Evolutionary conservation across 2,797 vertebrate species (phyloP), one percentile per base, ranked within the genome.

Genomic region (Sebastes flavidus): DNA sequence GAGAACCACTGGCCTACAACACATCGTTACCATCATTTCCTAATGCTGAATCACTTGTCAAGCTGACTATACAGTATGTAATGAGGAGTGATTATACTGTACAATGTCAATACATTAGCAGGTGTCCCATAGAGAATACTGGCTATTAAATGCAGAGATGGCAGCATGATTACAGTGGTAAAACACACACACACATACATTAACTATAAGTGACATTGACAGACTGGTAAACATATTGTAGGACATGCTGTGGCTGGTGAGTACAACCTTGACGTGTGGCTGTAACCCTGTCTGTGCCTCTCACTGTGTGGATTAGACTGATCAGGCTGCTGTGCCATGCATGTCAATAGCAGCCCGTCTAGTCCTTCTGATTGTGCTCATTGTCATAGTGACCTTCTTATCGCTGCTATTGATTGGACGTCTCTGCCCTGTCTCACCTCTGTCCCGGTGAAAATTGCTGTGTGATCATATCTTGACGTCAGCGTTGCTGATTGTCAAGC

Each of bases 291-390:
- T 85, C 81, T 65, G 42, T 24, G 69, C 63, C 59, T 75, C 77
- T 81, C 63, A 18, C 66, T 6, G 49, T 49, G 71, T 27, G 61
- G 72, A 81, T 77, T 38, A 69, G 49, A 71, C 72, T 56, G 72
- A 80, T 82, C 66, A n/a, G 61, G 32, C 58, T 38, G 78, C 65
- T 63, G 83, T 77, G 71, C 56, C 75, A 24, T 80, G 90, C 90
- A 91, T 91, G 90, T 85, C 79, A 87, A 90, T 87, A 30, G 66
- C 80, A 20, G 42, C 55, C 72, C 1, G 74, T 89, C 89, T 89
- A 1, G 66, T 74, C 83, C 22, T 67, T 49, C 76, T 82, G 77
- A 88, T 88, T 91, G 87, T 22, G 55, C 78, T 67, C 65, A 69
- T 83, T 66, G 75, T 86, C 85, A 27, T 27, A 4, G 34, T 80